Evolutionary conservation across 2,888 invertebrate species (phyloP).

Genomic region (Parapristionchus giblindavisi): DNA sequence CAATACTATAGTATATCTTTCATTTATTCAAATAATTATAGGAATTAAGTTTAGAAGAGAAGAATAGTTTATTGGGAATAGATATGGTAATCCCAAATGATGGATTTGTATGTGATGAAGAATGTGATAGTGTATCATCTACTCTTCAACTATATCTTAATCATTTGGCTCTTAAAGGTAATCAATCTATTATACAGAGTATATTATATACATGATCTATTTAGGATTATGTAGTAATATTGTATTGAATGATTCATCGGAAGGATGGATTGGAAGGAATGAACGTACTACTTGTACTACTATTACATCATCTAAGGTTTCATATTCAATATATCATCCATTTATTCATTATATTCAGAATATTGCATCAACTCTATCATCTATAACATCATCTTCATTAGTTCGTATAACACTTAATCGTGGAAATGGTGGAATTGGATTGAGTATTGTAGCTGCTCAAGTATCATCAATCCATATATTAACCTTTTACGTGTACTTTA

Average conservation of each 20-base stretch:
- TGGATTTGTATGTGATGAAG: conserved; percentile 83
- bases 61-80: conserved; percentile 84
- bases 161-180: too few species aligned
- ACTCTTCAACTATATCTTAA: too few species aligned
- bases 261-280: too few species aligned
- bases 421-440: conserved; percentile 92
- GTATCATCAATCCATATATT: conserved; percentile 71
- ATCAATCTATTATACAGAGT: too few species aligned
- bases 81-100: conserved; percentile 94
- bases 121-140: too few species aligned
- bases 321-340: not conserved
- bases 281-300: too few species aligned
- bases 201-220: too few species aligned
- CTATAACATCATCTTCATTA: not conserved
- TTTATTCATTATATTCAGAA: too few species aligned
- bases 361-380: too few species aligned
- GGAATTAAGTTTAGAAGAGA: conserved; percentile 84
- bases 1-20: not conserved
- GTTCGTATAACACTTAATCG: too few species aligned
- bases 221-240: conserved; percentile 12
- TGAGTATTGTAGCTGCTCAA: conserved; percentile 98
- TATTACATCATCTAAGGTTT: too few species aligned
- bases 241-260: conserved; percentile 6
- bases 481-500: not conserved
- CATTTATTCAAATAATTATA: conserved; percentile 13